A percentile compares a stretch with the other conserved stretches of the same genome.
Evolutionary conservation across 1,140 invertebrate species (phyloP).

Genomic region (Diprion similis): DNA sequence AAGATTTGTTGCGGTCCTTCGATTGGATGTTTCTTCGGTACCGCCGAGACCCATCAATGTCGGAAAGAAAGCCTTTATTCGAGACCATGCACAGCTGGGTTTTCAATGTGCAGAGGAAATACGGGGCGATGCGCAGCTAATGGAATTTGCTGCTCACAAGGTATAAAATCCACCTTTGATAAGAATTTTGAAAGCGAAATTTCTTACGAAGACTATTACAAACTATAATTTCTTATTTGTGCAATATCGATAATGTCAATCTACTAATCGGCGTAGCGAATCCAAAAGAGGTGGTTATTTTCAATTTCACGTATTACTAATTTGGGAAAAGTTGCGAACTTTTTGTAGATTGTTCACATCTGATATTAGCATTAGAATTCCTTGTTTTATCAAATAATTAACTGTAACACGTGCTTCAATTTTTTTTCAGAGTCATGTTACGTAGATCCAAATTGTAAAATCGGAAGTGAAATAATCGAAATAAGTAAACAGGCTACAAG

Average conservation of each 20-base stretch:
- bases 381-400: not conserved
- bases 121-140: slow-evolving; percentile 62
- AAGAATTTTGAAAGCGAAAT: not conserved
- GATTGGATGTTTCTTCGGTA: slow-evolving; percentile 62
- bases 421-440: slow-evolving; percentile 55
- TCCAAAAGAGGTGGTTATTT: too few relatives aligned
- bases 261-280: too few relatives aligned
- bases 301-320: too few relatives aligned
- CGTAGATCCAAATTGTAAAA: slow-evolving; percentile 51
- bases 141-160: slow-evolving; percentile 64
- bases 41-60: slow-evolving; percentile 59
- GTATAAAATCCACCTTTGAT: slow-evolving; percentile 37
- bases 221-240: too few relatives aligned
- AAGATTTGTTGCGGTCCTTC: slow-evolving; percentile 61
- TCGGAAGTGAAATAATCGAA: slow-evolving; percentile 31
- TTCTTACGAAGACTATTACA: not conserved
- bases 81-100: slow-evolving; percentile 60
- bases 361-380: too few relatives aligned
- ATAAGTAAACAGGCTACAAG: slow-evolving; percentile 40
- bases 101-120: slow-evolving; percentile 59
- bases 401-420: slow-evolving; percentile 2
- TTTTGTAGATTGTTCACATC: too few relatives aligned
- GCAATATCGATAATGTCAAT: too few relatives aligned
- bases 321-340: too few relatives aligned
- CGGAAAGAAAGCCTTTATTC: slow-evolving; percentile 53